Conservation (phyloP, 2,113 vertebrate genomes). For the Lophotis ruficrista region DNA sequence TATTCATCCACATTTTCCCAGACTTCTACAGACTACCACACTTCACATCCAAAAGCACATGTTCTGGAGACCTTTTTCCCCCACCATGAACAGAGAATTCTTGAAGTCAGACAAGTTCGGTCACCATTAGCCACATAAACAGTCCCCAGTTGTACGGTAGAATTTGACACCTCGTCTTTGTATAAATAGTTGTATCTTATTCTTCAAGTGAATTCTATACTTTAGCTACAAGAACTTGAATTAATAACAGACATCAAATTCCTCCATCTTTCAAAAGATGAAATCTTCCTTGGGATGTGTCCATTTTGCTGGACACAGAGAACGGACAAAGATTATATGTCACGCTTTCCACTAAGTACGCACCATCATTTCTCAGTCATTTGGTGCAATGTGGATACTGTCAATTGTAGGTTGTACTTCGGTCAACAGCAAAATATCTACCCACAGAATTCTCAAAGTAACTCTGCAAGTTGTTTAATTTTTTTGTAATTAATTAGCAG, state of each 20-base stretch:
- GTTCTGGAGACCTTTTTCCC: background rate
- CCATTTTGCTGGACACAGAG: background rate
- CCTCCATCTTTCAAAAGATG: background rate
- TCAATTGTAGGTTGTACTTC: background rate
- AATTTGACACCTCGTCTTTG: background rate
- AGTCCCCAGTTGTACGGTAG: background rate
- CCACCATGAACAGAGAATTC: background rate
- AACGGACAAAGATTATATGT: accelerated
- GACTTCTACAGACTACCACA: background rate
- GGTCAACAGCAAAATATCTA: background rate
- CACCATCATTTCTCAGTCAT: background rate
- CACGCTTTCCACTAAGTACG: background rate
- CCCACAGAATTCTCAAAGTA: background rate
- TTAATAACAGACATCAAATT: background rate
- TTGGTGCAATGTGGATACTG: background rate
- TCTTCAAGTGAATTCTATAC: background rate
- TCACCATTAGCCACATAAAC: background rate
- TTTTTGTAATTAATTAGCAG: background rate
- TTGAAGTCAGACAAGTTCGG: background rate
- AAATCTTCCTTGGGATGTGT: background rate
- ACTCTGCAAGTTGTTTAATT: background rate
- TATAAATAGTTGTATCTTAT: background rate
- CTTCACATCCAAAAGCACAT: background rate
- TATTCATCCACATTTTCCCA: background rate
- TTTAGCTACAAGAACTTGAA: background rate